Evolutionary conservation across 2,113 vertebrate genomes (phyloP).

Genomic region (Pelvicachromis taeniatus): DNA sequence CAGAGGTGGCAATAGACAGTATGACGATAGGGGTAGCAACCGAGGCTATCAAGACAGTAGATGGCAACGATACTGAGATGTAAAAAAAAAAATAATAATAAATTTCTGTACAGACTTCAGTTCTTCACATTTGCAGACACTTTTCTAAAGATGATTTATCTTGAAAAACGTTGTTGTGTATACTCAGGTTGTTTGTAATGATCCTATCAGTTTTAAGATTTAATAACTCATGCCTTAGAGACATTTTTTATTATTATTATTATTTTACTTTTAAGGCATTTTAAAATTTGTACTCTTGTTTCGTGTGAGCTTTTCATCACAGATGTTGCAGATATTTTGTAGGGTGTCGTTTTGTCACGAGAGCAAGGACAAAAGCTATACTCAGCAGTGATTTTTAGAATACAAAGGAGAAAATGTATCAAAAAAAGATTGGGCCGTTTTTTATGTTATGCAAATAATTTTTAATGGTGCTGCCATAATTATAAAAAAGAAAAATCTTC

Average conservation of each 20-base stretch:
- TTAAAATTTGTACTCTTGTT: slow-evolving; percentile 50
- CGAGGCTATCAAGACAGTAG: slow-evolving; percentile 75
- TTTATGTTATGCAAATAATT: slow-evolving; percentile 29
- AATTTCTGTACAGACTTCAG: neutral
- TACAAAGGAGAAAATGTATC: neutral
- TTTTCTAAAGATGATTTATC: neutral
- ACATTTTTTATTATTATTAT: slow-evolving; percentile 1
- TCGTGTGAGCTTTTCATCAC: slow-evolving; percentile 44
- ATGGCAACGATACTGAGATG: slow-evolving; percentile 74
- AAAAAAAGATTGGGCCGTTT: neutral
- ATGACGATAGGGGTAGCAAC: slow-evolving; percentile 63
- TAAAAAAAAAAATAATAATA: neutral
- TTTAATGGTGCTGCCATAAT: slow-evolving; percentile 39
- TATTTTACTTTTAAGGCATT: slow-evolving; percentile 52
- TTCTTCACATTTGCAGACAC: slow-evolving; percentile 1
- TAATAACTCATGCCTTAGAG: slow-evolving; percentile 25
- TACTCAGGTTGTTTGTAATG: slow-evolving; percentile 64
- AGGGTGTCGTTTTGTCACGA: neutral
- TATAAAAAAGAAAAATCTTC: slow-evolving; percentile 25
- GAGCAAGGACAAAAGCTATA: neutral
- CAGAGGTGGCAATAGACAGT: slow-evolving; percentile 29
- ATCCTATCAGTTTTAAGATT: slow-evolving; percentile 19
- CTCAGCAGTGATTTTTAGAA: neutral
- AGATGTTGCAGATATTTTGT: neutral
- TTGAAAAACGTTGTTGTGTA: slow-evolving; percentile 2